Evolutionary conservation across 2,113 vertebrate genomes (phyloP).

Genomic region (Pedionomus torquatus): DNA sequence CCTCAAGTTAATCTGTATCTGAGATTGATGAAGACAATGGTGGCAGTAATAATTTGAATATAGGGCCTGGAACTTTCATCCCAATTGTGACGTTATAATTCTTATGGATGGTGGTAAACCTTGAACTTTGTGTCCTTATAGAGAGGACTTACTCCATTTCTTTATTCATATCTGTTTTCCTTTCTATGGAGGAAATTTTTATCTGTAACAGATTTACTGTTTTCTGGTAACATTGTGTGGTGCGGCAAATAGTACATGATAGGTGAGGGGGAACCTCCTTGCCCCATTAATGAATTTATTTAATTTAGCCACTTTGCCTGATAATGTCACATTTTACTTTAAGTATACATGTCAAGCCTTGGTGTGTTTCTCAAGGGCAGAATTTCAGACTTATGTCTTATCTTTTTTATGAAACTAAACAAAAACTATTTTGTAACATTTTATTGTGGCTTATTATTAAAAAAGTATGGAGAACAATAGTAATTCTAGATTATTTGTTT

Average conservation of each 20-base stretch:
- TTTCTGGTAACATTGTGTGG: neutral
- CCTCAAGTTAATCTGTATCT: neutral
- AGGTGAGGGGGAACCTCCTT: neutral
- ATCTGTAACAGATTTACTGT: neutral
- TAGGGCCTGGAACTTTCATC: neutral
- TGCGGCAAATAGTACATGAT: neutral
- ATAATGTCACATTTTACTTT: neutral
- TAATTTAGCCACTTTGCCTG: neutral
- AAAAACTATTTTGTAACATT: neutral
- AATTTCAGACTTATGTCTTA: neutral
- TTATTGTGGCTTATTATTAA: neutral
- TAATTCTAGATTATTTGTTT: neutral
- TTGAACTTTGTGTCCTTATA: neutral
- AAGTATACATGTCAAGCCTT: neutral
- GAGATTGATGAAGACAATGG: neutral
- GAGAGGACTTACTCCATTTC: neutral
- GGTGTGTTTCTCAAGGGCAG: neutral
- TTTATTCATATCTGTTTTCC: neutral
- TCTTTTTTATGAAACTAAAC: neutral
- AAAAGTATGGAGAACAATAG: neutral
- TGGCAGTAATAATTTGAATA: neutral
- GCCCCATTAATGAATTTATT: neutral
- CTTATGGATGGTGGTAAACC: neutral
- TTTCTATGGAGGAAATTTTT: neutral
- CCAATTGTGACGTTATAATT: neutral